Evolutionary conservation across 2,888 invertebrate species (phyloP).

Genomic region (Cheilosia grossa): DNA sequence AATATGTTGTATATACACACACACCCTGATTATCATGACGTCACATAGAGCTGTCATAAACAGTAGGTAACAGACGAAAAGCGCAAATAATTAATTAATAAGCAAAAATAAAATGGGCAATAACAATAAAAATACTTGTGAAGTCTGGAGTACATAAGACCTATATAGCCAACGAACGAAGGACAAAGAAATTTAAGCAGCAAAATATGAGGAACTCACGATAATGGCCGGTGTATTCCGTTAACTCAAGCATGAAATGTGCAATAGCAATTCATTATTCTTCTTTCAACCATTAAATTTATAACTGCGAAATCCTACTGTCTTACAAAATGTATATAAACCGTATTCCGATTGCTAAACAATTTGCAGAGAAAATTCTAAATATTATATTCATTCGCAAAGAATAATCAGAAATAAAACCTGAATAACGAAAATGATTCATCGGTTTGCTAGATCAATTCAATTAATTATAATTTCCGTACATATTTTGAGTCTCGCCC

Average conservation of each 20-base stretch:
- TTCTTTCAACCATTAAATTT: slow-evolving; percentile 40
- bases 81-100: neutral
- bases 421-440: slow-evolving; percentile 26
- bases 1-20: neutral
- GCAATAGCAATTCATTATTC: slow-evolving; percentile 5
- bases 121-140: no score
- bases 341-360: neutral
- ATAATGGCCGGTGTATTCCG: slow-evolving; percentile 48
- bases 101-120: neutral
- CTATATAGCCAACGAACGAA: slow-evolving; percentile 5
- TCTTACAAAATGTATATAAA: slow-evolving; percentile 3
- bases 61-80: neutral
- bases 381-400: neutral
- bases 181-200: slow-evolving; percentile 24
- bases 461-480: neutral
- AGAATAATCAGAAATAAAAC: slow-evolving; percentile 6
- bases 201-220: slow-evolving; percentile 1
- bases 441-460: neutral
- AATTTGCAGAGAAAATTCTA: neutral
- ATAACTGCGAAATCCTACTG: slow-evolving; percentile 5
- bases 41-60: slow-evolving; percentile 1
- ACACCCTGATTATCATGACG: slow-evolving; percentile 7
- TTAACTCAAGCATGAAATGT: slow-evolving; percentile 41
- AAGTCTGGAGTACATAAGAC: no score
- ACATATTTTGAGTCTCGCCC: neutral